These are phyloP conservation scores for Galemys pyrenaicus DNA, from an alignment of 2,113 vertebrate species.

Conservation along the genomic window DNA sequence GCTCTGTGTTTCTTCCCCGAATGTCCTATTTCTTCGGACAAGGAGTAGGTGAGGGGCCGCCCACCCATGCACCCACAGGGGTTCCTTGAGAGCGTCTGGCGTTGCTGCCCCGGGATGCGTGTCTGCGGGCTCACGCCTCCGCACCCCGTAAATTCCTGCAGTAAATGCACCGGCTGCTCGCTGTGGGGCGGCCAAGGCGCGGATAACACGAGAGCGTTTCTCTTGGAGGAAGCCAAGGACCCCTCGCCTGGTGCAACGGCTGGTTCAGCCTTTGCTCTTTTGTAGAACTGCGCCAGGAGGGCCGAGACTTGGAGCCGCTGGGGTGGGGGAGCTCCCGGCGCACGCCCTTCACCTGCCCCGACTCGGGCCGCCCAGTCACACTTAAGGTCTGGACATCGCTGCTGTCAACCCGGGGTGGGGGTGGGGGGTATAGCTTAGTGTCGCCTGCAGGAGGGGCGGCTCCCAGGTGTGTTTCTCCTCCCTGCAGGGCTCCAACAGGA, in stretches of 20 bases:
- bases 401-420: too few species aligned
- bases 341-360: too few species aligned
- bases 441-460: neutral
- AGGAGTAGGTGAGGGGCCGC: neutral
- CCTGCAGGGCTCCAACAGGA: too few species aligned
- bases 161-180: neutral
- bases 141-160: too few species aligned
- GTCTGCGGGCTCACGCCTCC: too few species aligned
- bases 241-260: too few species aligned
- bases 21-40: neutral
- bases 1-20: neutral
- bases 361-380: too few species aligned
- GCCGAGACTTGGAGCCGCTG: neutral
- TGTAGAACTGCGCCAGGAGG: too few species aligned
- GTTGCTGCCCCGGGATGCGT: neutral
- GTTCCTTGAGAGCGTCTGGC: accelerated
- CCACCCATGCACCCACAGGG: accelerated
- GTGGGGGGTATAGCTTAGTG: too few species aligned
- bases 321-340: too few species aligned
- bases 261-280: too few species aligned
- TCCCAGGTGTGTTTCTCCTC: neutral
- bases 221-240: neutral
- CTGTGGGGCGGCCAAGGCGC: neutral
- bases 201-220: neutral
- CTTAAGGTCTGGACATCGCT: neutral